A percentile compares a stretch with the other conserved stretches of the same genome.
These are phyloP conservation scores for Dugesia japonica DNA, from an alignment of 2,888 invertebrate genomes.

Conservation along the genomic window DNA sequence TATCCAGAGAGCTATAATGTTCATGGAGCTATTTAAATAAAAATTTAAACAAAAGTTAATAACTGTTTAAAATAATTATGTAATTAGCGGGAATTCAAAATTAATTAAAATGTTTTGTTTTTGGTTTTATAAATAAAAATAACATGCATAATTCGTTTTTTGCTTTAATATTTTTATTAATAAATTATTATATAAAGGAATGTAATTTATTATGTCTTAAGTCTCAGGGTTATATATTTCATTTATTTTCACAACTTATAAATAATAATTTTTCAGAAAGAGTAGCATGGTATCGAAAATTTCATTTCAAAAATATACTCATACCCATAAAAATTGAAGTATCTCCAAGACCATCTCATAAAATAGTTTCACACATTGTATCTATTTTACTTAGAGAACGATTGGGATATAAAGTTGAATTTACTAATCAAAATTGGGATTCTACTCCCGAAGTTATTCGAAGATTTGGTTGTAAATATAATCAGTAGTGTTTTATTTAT, in stretches of 20 bases:
- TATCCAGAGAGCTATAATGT: too few species aligned
- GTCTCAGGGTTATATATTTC: neutral
- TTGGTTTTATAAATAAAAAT: neutral
- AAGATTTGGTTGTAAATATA: constrained; percentile 4
- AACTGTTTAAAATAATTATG: neutral
- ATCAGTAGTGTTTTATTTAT: neutral
- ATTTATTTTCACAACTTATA: too few species aligned
- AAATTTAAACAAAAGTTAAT: too few species aligned
- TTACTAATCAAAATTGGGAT: constrained; percentile 26
- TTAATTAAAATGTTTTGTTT: neutral
- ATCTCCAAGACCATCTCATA: constrained; percentile 24
- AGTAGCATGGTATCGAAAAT: neutral
- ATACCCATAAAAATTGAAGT: constrained; percentile 10
- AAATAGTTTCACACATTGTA: constrained; percentile 26
- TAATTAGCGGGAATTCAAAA: neutral
- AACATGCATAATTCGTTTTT: neutral
- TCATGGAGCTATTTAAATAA: too few species aligned
- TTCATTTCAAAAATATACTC: neutral
- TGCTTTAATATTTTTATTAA: neutral
- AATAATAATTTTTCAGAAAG: neutral
- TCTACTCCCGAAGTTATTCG: neutral
- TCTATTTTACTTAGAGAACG: constrained; percentile 26
- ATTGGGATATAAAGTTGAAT: constrained; percentile 28
- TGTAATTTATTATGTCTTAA: neutral
- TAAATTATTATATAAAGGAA: neutral